These are phyloP conservation scores for Phyllotis vaccarum DNA, from an alignment of 2,797 vertebrate genomes.

Conservation along the genomic window DNA sequence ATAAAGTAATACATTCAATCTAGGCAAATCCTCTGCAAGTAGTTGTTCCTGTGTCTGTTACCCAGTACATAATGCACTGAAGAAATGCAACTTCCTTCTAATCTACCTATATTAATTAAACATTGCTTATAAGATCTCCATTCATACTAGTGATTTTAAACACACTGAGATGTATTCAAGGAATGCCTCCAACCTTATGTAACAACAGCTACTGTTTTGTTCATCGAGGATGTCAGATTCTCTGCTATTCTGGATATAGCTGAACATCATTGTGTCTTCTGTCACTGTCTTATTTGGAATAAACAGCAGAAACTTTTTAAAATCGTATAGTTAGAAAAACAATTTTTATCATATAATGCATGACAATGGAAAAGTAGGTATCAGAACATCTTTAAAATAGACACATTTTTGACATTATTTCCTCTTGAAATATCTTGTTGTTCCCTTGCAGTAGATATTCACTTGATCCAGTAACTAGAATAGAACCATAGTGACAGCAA, in stretches of 20 bases:
- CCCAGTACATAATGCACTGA: neutral
- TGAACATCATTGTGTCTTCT: neutral
- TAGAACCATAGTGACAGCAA: neutral
- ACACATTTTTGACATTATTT: neutral
- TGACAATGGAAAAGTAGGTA: neutral
- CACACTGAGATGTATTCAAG: neutral
- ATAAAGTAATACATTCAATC: slow-evolving; percentile 6
- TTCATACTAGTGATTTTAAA: neutral
- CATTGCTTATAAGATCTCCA: slow-evolving; percentile 5
- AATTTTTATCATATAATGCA: neutral
- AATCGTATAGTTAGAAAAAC: neutral
- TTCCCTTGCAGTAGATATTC: neutral
- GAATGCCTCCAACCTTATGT: neutral
- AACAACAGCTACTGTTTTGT: neutral
- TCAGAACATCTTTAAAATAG: neutral
- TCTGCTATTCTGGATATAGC: neutral
- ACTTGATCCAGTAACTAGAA: neutral
- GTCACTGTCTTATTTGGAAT: neutral
- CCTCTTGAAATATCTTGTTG: neutral
- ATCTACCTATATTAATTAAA: neutral
- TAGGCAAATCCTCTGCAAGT: neutral
- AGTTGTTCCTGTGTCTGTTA: neutral
- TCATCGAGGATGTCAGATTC: neutral
- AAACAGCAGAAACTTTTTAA: neutral
- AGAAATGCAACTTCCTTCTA: neutral